Percentiles rank a stretch among this genome's conserved stretches.
Conservation (phyloP, 35 echinoderm and acorn worm species). For the Nesometra sesokonis region DNA sequence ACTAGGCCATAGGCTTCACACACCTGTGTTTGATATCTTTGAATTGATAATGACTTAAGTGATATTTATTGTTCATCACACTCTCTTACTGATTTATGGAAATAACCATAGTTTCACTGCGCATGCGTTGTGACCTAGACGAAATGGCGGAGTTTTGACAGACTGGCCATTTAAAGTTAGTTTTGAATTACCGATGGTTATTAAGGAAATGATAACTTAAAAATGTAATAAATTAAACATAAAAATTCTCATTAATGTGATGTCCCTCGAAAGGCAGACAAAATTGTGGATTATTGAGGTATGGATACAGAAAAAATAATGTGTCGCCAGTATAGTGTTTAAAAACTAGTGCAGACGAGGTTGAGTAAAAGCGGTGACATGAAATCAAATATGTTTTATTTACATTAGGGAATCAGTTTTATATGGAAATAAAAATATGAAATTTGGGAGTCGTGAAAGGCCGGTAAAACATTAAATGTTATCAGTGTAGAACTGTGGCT, state of each 20-base stretch:
- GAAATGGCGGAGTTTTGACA: background rate
- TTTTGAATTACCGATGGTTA: background rate
- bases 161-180: background rate
- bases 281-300: too few species aligned
- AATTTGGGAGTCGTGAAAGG: background rate
- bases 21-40: background rate
- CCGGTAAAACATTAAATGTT: too few species aligned
- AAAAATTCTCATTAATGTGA: too few species aligned
- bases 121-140: background rate
- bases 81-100: background rate
- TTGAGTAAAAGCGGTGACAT: background rate
- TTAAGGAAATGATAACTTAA: background rate
- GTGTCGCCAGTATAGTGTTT: background rate
- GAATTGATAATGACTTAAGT: background rate
- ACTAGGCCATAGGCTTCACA: background rate
- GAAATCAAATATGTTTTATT: background rate
- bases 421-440: background rate
- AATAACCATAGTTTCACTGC: background rate
- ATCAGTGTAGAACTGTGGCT: too few species aligned
- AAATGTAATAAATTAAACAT: too few species aligned
- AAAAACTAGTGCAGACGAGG: background rate
- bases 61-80: background rate
- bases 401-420: background rate
- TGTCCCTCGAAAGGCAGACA: too few species aligned
- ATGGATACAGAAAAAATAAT: too few species aligned